A percentile compares a stretch with the other conserved stretches of the same genome.
Conservation (phyloP, 2,113 vertebrate genomes). For the Petroica traversi region DNA sequence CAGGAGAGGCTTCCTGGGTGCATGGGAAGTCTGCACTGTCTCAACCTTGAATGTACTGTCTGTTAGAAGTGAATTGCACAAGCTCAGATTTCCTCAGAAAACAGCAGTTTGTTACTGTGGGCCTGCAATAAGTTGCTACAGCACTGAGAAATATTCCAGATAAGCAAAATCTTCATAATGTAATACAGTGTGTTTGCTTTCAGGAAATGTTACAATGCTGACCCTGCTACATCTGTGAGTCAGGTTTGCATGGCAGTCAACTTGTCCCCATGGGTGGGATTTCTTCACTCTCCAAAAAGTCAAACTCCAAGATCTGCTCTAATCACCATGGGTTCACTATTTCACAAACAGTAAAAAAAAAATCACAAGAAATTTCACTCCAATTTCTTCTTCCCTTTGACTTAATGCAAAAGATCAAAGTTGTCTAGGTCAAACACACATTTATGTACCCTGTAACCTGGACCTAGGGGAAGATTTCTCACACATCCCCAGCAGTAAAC, state of each 20-base stretch:
- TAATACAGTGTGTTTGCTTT: conserved; percentile 26
- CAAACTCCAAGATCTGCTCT: neutral
- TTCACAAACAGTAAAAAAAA: neutral
- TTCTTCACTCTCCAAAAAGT: neutral
- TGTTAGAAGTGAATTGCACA: conserved; percentile 58
- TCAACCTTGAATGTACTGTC: conserved; percentile 49
- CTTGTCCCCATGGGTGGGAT: neutral
- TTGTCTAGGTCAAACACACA: neutral
- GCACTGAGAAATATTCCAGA: conserved; percentile 46
- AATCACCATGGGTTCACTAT: neutral
- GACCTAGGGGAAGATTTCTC: neutral
- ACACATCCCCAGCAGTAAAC: neutral
- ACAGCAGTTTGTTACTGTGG: conserved; percentile 29
- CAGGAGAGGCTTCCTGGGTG: neutral
- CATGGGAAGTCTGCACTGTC: conserved; percentile 13
- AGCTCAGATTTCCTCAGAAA: conserved; percentile 61
- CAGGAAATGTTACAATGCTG: neutral
- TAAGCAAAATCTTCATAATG: conserved; percentile 54
- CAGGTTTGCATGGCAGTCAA: neutral
- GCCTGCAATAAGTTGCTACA: conserved; percentile 46
- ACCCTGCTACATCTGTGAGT: neutral
- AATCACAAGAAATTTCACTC: neutral
- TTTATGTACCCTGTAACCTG: neutral
- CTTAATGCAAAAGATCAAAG: neutral
- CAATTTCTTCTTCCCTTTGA: neutral